Percentiles rank a stretch among this genome's conserved stretches.
Conservation (phyloP, 2,113 vertebrate genomes). For the Parus major region DNA sequence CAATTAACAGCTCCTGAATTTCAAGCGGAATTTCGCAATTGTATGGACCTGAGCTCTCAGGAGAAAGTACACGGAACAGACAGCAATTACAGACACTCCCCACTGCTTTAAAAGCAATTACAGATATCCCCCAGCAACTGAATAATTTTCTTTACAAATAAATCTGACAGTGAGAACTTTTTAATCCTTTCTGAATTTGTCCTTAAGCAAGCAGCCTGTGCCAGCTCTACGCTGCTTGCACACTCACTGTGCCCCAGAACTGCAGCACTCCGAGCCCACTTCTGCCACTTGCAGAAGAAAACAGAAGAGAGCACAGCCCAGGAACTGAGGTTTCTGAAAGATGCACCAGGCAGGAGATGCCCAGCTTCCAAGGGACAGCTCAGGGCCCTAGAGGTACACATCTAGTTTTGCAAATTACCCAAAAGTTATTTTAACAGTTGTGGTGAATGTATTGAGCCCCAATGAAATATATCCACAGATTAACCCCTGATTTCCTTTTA, state of each 20-base stretch:
- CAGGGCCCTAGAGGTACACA: not conserved
- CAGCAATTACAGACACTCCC: not conserved
- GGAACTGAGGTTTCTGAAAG: not conserved
- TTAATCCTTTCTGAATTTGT: not conserved
- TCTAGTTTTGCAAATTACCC: not conserved
- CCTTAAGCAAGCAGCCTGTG: not conserved
- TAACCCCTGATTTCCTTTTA: not conserved
- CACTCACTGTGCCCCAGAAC: not conserved
- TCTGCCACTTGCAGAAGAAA: not conserved
- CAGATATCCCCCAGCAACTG: not conserved
- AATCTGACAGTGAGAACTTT: not conserved
- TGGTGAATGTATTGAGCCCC: not conserved
- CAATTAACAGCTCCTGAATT: not conserved
- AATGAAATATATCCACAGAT: not conserved
- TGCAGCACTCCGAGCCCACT: not conserved
- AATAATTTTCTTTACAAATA: not conserved
- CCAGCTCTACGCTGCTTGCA: not conserved
- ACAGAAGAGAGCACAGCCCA: not conserved
- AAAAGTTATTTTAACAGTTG: not conserved
- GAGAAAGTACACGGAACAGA: not conserved
- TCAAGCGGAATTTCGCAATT: not conserved
- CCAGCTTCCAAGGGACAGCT: not conserved
- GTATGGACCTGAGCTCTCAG: not conserved
- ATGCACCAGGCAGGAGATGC: not conserved
- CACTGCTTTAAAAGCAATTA: not conserved